These are phyloP conservation scores for Pseudococcus longispinus DNA, from an alignment of 2,888 invertebrate species.

Conservation along the genomic window DNA sequence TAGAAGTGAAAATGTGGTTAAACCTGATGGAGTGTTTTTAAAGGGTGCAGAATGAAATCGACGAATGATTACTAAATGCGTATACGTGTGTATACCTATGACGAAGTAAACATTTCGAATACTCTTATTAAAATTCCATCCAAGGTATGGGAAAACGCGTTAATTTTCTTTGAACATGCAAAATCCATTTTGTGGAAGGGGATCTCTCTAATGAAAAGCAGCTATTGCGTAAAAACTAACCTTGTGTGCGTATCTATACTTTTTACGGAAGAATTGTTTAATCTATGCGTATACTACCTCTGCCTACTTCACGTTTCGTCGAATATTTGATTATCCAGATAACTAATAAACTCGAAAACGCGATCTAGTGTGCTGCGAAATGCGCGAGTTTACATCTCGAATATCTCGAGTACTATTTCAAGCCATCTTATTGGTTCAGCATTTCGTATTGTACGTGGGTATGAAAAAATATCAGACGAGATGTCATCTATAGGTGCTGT, in stretches of 20 bases:
- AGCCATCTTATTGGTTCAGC: neutral
- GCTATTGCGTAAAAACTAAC: neutral
- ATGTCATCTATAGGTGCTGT: neutral
- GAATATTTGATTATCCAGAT: neutral
- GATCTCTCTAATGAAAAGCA: constrained; percentile 2
- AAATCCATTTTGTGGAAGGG: neutral
- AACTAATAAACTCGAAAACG: neutral
- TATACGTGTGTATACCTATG: neutral
- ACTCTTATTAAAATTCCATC: neutral
- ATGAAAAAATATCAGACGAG: neutral
- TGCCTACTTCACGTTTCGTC: neutral
- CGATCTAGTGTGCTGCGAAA: neutral
- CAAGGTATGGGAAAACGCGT: neutral
- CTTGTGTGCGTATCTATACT: neutral
- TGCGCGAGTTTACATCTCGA: neutral
- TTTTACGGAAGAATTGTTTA: constrained; percentile 13
- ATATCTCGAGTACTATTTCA: neutral
- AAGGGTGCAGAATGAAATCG: neutral
- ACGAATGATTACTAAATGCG: neutral
- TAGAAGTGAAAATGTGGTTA: neutral
- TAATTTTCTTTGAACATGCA: constrained; percentile 8
- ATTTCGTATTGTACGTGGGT: neutral
- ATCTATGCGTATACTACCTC: neutral
- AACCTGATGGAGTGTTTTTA: neutral
- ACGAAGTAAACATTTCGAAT: neutral